These are phyloP conservation scores for Nasonia vitripennis DNA, from an alignment of 1,140 invertebrate species.

Conservation along the genomic window DNA sequence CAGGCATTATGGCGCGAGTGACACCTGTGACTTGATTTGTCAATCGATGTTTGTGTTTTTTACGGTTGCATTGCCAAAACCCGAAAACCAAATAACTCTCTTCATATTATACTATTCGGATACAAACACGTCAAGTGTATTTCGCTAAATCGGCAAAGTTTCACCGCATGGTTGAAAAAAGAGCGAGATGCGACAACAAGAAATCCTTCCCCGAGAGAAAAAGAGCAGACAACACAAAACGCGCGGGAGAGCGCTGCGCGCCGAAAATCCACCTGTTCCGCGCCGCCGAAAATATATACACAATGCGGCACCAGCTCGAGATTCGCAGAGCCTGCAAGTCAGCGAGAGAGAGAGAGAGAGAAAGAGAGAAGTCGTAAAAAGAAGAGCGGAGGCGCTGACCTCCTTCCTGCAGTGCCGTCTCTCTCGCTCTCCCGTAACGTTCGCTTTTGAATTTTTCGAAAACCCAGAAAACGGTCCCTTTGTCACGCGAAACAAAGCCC, in stretches of 20 bases:
- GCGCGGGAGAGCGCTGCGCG: background rate
- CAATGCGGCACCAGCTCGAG: background rate
- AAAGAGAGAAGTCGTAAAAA: background rate
- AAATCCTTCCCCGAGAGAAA: background rate
- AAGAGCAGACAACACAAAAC: background rate
- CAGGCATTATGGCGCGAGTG: too few relatives aligned
- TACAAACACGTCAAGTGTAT: too few relatives aligned
- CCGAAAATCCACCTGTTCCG: conserved; percentile 25
- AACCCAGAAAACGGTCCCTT: background rate
- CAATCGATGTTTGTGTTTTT: too few relatives aligned
- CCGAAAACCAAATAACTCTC: too few relatives aligned
- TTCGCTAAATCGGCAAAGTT: too few relatives aligned
- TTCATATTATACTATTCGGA: too few relatives aligned
- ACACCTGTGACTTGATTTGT: too few relatives aligned
- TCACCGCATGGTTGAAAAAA: too few relatives aligned
- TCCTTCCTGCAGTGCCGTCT: conserved; percentile 15
- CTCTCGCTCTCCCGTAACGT: background rate
- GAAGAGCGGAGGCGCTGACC: conserved; percentile 26
- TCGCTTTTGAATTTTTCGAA: background rate
- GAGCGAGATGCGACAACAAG: background rate
- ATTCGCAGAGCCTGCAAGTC: background rate
- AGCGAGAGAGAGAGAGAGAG: background rate
- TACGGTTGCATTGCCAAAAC: too few relatives aligned
- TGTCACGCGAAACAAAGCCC: too few relatives aligned
- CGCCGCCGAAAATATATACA: background rate